Evolutionary conservation across 2,888 invertebrate genomes (phyloP).

Genomic region (Synanthedon andrenaeformis): DNA sequence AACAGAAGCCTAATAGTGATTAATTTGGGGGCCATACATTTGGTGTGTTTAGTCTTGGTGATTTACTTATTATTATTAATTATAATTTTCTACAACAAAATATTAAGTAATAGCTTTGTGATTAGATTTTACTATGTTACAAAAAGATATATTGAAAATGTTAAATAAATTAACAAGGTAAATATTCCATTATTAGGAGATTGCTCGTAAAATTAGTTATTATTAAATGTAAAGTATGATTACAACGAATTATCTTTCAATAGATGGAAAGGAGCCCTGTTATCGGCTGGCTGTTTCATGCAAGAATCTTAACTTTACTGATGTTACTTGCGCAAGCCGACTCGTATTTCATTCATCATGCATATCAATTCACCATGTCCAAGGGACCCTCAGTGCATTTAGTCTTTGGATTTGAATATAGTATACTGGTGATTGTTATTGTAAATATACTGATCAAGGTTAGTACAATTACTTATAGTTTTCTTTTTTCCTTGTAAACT

Average conservation of each 20-base stretch:
- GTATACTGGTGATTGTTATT: conserved; percentile 93
- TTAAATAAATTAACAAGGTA: too few species aligned
- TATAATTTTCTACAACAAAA: background rate
- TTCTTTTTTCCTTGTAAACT: background rate
- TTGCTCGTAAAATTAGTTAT: too few species aligned
- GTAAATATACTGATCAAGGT: conserved; percentile 94
- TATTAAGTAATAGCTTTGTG: background rate
- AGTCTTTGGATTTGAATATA: conserved; percentile 99
- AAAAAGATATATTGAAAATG: too few species aligned
- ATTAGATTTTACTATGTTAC: background rate
- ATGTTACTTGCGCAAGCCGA: conserved; percentile 86
- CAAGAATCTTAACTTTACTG: conserved; percentile 88
- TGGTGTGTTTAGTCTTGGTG: too few species aligned
- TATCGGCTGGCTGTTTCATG: conserved; percentile 94
- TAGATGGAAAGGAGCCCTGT: conserved; percentile 99
- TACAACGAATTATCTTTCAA: conserved; percentile 10
- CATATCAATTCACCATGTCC: conserved; percentile 90
- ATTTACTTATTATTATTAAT: background rate
- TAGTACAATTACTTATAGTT: conserved; percentile 36
- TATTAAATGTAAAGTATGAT: too few species aligned
- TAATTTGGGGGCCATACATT: too few species aligned
- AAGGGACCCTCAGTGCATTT: conserved; percentile 98
- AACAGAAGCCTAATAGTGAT: too few species aligned
- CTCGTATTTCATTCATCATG: conserved; percentile 90
- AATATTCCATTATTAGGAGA: too few species aligned